Base-by-base conservation (phyloP, 2,113 vertebrate species). In the Sprattus sprattus region DNA sequence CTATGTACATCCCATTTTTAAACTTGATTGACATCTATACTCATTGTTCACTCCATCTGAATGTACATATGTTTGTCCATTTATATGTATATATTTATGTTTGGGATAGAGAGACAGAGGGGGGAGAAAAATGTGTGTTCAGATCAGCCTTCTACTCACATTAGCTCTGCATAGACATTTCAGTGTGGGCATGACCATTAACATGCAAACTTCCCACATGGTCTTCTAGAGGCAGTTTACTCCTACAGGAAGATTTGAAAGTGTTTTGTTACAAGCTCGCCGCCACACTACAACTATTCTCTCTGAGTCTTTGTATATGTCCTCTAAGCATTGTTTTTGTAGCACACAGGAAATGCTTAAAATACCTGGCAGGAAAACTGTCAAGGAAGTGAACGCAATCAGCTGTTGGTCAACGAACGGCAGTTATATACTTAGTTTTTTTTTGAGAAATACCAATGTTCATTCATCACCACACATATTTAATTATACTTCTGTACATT, bases 281-380 rank as follows among this genome's bases (percentile, higher is more conserved):
- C 28, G 64, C 28, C 64, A 67, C 1, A 28, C 2, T 32, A 8
- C 64, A 71, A 3, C 9, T 64, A 9, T 4, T 64, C 57, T 64
- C 25, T 71, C 28, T 71, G 10, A 49, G 9, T 11, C 10, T 49
- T 49, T 49, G 47, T 11, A 49, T 49, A 11, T 49, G 9, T 49
- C 32, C 15, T 39, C 4, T 83, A 71, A 75, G 78, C 82, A 82
- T 75, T 5, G 22, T 83, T 84, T 81, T 60, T 39, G 67, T 47
- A 67, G 49, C 25, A 82, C 32, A 85, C 15, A 60, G 54, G 54
- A 60, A 60, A 60, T 22, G 18, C 22, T 60, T 54, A 54, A 18
- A 54, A 4, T 54, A 54, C 13, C 15, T 54, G 52, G 4, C 52
- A 54, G 52, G 52, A 54, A 71, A 71, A 32, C 3, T 25, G 9